Base-by-base conservation (phyloP, 1,140 invertebrate genomes). In the Stegodyphus dumicola region DNA sequence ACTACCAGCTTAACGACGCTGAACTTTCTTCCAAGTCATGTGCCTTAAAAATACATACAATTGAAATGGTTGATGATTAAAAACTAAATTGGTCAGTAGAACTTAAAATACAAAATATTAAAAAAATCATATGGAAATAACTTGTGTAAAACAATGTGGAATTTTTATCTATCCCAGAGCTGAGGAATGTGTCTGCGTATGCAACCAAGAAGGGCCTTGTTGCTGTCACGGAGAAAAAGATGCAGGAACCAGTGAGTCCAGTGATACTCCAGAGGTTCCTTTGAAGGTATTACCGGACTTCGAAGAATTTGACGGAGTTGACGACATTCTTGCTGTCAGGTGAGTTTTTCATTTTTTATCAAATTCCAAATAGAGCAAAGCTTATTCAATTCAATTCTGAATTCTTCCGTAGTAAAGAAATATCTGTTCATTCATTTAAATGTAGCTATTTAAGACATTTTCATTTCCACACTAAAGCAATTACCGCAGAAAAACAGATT, bases 291-390 rank as follows among this genome's bases (percentile, higher is more conserved):
- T 74, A 6, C 52, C 71, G 1, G 65, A 85, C 6, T 85, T 85
- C 60, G 86, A 87, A 33, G 86, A 84, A 73, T 84, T 87, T 49
- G 86, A 87, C n/a, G 86, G 86, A 2, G 76, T 87, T 9, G 86
- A 87, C 7, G 86, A 87, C 69, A 87, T 87, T 10, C 54, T 87
- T 54, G 86, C 86, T 69, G 79, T 84, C 11, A 87, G 86, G 86
- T 87, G 56, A 13, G 65, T 33, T 60, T 60, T 15, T 10, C 56
- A 15, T 5, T 60, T 60, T 60, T 5, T 5, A 60, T 15, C 15
- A 60, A 60, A 60, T 10, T 60, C 5, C 1, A 33, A 33, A 33
- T 33, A 33, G 48, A 53, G 60, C 56, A 11, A 11, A 64, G 7
- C 60, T 54, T 56, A 17, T 9, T 56, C 15, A 10, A 11, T 60